Percentiles rank a stretch among this genome's conserved stretches.
phyloP scores from a whole-genome alignment of 1,140 invertebrate genomes.

The Drosophila nikananu region DNA sequence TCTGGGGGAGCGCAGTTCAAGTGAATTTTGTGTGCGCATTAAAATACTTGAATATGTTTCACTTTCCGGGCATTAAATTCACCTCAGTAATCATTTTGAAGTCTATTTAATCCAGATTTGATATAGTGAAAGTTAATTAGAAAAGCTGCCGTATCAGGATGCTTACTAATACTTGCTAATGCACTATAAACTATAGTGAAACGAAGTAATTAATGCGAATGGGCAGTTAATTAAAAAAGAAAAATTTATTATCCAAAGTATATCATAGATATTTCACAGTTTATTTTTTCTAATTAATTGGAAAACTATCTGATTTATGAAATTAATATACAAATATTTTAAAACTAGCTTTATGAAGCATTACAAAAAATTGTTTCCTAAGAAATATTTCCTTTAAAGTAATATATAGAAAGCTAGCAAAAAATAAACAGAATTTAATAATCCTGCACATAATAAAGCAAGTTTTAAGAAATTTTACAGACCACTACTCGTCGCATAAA shows the following conservation, averaged over 20 bases:
- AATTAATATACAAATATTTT: neutral
- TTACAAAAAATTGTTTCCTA: neutral
- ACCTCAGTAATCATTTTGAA: conserved; percentile 17
- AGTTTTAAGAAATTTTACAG: neutral
- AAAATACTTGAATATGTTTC: conserved; percentile 8
- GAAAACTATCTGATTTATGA: neutral
- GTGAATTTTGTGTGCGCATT: conserved; percentile 1
- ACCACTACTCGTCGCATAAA: neutral
- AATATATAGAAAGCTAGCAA: neutral
- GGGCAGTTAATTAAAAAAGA: neutral
- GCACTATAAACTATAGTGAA: neutral
- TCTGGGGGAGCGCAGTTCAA: neutral
- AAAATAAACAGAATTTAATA: neutral
- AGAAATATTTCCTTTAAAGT: no score
- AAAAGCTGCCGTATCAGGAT: neutral
- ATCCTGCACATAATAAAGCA: neutral
- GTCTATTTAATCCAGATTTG: neutral
- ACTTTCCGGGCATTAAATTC: neutral
- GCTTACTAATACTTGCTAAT: neutral
- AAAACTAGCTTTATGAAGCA: neutral
- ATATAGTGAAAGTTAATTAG: neutral
- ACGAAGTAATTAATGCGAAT: neutral
- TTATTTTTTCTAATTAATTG: neutral
- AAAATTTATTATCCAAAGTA: neutral
- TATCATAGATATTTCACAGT: neutral